Evolutionary conservation across 2,888 invertebrate species (phyloP).

Genomic region (Corbicula japonica): DNA sequence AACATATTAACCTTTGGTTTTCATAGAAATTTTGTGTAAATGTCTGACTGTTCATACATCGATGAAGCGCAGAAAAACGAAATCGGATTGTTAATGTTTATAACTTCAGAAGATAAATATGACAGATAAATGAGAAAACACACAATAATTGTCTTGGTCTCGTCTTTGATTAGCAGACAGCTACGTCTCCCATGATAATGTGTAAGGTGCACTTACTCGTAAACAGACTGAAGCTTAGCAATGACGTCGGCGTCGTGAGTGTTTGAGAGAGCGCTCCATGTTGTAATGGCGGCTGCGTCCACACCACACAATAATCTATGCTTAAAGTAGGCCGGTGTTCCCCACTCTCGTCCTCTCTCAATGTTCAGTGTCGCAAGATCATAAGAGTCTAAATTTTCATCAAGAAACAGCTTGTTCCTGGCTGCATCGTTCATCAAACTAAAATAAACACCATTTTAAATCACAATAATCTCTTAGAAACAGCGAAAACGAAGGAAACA

Average conservation of each 20-base stretch:
- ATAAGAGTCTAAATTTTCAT: constrained; percentile 1
- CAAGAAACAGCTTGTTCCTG: constrained; percentile 90
- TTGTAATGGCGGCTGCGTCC: neutral
- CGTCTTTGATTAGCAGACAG: no score
- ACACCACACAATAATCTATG: constrained; percentile 87
- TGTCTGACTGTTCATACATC: no score
- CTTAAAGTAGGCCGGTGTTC: constrained; percentile 92
- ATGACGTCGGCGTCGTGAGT: neutral
- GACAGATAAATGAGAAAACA: no score
- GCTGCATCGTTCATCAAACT: constrained; percentile 95
- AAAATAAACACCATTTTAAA: constrained; percentile 75
- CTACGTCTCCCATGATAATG: no score
- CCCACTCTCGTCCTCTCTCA: constrained; percentile 96
- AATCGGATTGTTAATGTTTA: no score
- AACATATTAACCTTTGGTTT: no score
- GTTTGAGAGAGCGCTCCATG: neutral
- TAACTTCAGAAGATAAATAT: no score
- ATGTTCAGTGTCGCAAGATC: constrained; percentile 26
- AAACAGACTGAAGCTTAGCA: neutral
- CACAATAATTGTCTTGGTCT: no score
- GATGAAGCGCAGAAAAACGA: no score
- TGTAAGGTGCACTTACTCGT: no score
- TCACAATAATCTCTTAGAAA: neutral
- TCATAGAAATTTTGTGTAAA: no score
- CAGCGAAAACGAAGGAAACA: no score